These are phyloP conservation scores for Mantis religiosa DNA, from an alignment of 2,888 invertebrate species.

Conservation along the genomic window DNA sequence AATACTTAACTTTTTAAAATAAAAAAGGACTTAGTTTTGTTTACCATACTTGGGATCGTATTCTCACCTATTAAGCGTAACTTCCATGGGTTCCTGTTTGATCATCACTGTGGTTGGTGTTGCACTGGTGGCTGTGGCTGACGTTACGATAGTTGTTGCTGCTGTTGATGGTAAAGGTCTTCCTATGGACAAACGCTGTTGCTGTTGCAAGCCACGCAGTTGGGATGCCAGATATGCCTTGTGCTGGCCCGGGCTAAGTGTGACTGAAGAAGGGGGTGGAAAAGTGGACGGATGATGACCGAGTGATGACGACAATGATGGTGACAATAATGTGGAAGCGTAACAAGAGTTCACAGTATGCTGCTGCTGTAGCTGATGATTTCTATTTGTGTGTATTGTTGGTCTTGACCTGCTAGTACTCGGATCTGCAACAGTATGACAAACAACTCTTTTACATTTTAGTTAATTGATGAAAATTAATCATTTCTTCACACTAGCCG, in stretches of 20 bases:
- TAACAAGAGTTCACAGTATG: not conserved
- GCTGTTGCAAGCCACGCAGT: not conserved
- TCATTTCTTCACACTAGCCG: no score
- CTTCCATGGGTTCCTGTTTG: slow-evolving; percentile 27
- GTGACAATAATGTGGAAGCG: not conserved
- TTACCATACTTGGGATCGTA: no score
- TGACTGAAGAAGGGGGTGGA: slow-evolving; percentile 4
- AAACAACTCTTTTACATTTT: no score
- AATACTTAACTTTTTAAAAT: no score
- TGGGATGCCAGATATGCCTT: not conserved
- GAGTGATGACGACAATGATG: not conserved
- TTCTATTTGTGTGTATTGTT: not conserved
- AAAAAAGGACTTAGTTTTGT: no score
- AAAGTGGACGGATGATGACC: slow-evolving; percentile 13
- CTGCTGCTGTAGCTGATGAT: not conserved
- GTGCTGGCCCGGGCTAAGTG: not conserved
- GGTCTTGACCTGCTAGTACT: slow-evolving; percentile 16
- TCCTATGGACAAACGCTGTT: not conserved
- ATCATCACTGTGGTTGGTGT: slow-evolving; percentile 4
- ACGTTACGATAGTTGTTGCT: not conserved
- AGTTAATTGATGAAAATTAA: no score
- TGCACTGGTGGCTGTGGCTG: not conserved
- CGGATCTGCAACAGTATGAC: slow-evolving; percentile 6
- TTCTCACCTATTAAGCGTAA: slow-evolving; percentile 28
- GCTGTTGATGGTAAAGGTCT: not conserved